Percentiles rank a stretch among this genome's conserved stretches.
phyloP scores from a whole-genome alignment of 2,797 vertebrate species.

The Botia almorhae region DNA sequence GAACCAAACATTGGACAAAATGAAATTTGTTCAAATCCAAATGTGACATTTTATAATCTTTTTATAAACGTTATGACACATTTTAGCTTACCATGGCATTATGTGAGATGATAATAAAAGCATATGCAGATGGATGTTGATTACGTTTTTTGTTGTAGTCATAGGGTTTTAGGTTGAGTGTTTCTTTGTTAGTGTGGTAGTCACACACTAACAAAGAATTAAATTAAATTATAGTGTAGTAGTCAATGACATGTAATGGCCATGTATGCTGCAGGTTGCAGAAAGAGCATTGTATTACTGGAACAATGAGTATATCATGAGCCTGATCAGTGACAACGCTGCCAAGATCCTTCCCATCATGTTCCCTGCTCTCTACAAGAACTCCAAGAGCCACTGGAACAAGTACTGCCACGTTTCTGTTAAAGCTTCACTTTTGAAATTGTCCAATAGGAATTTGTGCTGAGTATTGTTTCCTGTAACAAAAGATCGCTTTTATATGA shows the following conservation, averaged over 20 bases:
- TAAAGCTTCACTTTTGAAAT: too few relatives aligned
- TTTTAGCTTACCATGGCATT: not conserved
- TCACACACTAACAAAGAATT: not conserved
- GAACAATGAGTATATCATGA: conserved; percentile 99
- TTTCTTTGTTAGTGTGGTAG: not conserved
- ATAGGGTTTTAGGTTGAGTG: not conserved
- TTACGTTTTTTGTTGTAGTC: not conserved
- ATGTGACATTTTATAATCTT: not conserved
- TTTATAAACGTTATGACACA: not conserved
- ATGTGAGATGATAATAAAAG: not conserved
- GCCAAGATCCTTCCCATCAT: conserved; percentile 96
- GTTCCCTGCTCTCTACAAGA: conserved; percentile 97
- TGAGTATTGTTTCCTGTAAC: not conserved
- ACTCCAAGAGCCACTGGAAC: conserved; percentile 99
- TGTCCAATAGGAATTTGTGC: too few relatives aligned
- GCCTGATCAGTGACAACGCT: conserved; percentile 96
- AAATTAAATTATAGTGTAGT: not conserved
- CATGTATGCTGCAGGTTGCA: conserved; percentile 77
- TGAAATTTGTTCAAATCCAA: not conserved
- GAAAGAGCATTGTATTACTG: conserved; percentile 96
- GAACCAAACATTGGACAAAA: not conserved
- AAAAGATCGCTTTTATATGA: not conserved
- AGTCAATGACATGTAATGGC: conserved; percentile 1
- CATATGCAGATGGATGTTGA: not conserved
- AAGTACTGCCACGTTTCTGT: conserved; percentile 79